Evolutionary conservation across 2,797 vertebrate species (phyloP), one percentile per base, ranked within the genome.

Genomic region (Nasua narica): DNA sequence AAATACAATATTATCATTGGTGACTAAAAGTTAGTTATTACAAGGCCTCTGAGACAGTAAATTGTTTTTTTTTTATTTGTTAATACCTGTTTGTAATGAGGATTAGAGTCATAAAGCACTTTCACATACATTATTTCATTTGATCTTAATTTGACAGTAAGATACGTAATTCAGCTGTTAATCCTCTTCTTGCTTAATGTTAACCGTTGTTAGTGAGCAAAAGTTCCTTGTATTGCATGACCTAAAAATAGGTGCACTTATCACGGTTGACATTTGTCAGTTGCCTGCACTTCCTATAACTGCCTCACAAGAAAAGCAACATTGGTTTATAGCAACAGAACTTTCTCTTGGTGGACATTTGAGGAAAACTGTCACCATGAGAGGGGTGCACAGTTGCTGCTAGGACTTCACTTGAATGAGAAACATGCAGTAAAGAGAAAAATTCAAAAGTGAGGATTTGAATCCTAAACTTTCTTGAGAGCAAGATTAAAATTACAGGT

Each of bases 1-100:
- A 90, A 85, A 58, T 85, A n/a, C 0, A 19, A 0, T 86, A 14
- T 77, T 87, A 40, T 72, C 37, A 40, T 90, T 90, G 67, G 52
- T 65, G 19, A 78, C 91, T 65, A 46, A 70, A 95, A 81, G 48
- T 70, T 84, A 70, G 9, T 77, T 91, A 40, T 62, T 56, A 9
- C 10, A 83, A 56, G n/a, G 14, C 40, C 29, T 94, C 67, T 82
- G 58, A 43, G 74, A 69, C 86, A 60, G 87, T 76, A 72, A 92
- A 15, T 92, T 76, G 14, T 43, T 87, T 94, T 52, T 43, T 87
- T 94, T 52, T 87, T 81, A n/a, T 81, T 90, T 95, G 25, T 65
- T 95, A 21, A 40, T 95, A 32, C 56, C 74, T 87, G 14, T 91
- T 81, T 90, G 25, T 74, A 46, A 56, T 89, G 48, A 91, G 7